Evolutionary conservation across 2,113 vertebrate genomes (phyloP).

Genomic region (Bettongia penicillata): DNA sequence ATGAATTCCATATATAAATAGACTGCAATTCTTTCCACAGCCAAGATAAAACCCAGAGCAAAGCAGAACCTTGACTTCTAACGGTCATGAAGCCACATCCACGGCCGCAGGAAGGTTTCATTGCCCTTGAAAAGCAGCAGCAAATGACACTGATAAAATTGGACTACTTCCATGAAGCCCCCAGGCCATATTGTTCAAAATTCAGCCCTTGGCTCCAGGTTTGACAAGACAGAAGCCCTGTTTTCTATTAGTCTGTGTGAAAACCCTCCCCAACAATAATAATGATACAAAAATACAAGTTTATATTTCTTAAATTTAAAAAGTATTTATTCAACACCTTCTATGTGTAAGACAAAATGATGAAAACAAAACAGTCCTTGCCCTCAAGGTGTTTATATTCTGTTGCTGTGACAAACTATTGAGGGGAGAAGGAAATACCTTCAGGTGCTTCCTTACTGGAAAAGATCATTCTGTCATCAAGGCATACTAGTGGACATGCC

Average conservation of each 20-base stretch:
- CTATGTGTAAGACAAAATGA: background rate
- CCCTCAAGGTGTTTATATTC: background rate
- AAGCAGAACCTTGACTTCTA: slow-evolving; percentile 54
- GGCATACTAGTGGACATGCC: no score
- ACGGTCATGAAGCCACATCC: slow-evolving; percentile 32
- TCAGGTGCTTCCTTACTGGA: background rate
- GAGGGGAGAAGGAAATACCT: background rate
- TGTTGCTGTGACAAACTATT: background rate
- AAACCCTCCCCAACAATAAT: no score
- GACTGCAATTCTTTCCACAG: slow-evolving; percentile 34
- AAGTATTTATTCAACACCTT: background rate
- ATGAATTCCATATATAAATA: slow-evolving; percentile 61
- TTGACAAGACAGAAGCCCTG: background rate
- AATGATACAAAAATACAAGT: background rate
- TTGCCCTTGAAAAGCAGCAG: slow-evolving; percentile 30
- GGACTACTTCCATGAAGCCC: slow-evolving; percentile 27
- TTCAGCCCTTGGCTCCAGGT: background rate
- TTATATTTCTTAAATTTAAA: background rate
- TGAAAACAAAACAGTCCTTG: background rate
- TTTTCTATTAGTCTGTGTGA: background rate
- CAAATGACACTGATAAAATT: background rate
- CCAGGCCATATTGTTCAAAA: background rate
- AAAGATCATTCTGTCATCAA: background rate
- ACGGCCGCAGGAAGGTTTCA: slow-evolving; percentile 16
- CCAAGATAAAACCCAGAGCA: slow-evolving; percentile 61